Percentiles rank a stretch among this genome's conserved stretches.
Evolutionary conservation across 2,888 invertebrate species (phyloP).

Genomic region (Eupithecia tripunctaria): DNA sequence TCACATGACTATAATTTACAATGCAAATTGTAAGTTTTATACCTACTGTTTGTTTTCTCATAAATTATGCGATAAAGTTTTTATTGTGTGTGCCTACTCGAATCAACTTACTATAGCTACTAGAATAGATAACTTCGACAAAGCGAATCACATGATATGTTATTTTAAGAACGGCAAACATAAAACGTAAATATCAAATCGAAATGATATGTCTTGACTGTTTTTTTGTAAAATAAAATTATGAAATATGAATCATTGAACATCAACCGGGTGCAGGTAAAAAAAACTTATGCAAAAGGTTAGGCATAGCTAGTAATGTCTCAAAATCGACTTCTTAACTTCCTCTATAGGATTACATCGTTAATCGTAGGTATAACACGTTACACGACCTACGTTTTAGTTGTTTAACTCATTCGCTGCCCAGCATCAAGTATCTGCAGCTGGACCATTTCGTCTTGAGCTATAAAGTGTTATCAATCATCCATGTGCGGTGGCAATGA

Average conservation of each 20-base stretch:
- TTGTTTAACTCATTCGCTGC: too few species aligned
- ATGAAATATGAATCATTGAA: not conserved
- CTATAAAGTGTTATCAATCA: too few species aligned
- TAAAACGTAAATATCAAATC: not conserved
- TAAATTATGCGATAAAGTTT: conserved; percentile 18
- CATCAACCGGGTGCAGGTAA: not conserved
- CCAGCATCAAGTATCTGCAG: too few species aligned
- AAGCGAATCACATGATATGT: conserved; percentile 12
- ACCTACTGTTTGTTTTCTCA: conserved; percentile 12
- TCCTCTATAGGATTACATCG: too few species aligned
- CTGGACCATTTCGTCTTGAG: too few species aligned
- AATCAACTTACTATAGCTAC: conserved; percentile 1
- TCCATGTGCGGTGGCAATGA: too few species aligned
- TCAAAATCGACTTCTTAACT: too few species aligned
- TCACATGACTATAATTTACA: conserved; percentile 19
- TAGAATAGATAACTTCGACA: conserved; percentile 12
- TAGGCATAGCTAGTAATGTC: too few species aligned
- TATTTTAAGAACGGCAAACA: conserved; percentile 6
- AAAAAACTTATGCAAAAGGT: too few species aligned
- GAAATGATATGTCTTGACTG: not conserved
- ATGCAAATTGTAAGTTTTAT: conserved; percentile 11
- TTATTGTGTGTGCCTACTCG: conserved; percentile 1
- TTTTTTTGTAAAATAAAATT: not conserved
- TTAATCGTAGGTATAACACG: too few species aligned
- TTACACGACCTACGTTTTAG: too few species aligned